phyloP scores from a whole-genome alignment of 2,797 vertebrate genomes.

The Enteromius argenteus region DNA sequence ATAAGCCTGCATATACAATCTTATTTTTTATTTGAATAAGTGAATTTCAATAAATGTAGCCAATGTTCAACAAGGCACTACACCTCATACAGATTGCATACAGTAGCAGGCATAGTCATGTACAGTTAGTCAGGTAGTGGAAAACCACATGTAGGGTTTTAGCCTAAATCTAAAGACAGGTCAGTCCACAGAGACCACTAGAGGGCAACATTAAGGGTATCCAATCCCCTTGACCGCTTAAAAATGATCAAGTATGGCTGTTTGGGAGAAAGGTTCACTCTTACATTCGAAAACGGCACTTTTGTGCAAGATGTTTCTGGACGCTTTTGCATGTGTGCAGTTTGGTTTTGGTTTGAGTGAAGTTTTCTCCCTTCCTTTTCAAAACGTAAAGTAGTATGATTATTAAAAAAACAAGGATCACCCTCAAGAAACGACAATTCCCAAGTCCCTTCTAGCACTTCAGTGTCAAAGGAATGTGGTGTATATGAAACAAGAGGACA shows the following conservation, averaged over 20 bases:
- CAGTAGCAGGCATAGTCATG: conserved; percentile 37
- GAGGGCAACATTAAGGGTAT: conserved; percentile 49
- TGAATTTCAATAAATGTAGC: background rate
- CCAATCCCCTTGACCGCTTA: background rate
- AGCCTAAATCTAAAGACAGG: conserved; percentile 70
- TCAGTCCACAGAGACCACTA: conserved; percentile 71
- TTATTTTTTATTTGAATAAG: background rate
- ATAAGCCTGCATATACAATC: background rate
- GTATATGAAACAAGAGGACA: background rate
- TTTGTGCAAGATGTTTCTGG: conserved; percentile 9
- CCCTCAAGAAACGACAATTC: conserved; percentile 9
- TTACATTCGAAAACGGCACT: conserved; percentile 36
- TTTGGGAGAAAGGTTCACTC: conserved; percentile 41
- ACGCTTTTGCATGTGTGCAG: conserved; percentile 26
- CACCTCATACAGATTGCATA: conserved; percentile 47
- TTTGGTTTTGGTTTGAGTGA: conserved; percentile 1
- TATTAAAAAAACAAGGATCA: conserved; percentile 9
- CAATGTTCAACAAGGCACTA: background rate
- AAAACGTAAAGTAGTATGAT: conserved; percentile 22
- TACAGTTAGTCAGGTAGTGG: conserved; percentile 70
- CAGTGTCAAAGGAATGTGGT: background rate
- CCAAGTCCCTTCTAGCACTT: conserved; percentile 8
- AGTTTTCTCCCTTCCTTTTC: conserved; percentile 19
- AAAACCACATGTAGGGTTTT: conserved; percentile 68
- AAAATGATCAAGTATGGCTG: conserved; percentile 13